Conservation (phyloP, 2,113 vertebrate species). For the Conger conger region DNA sequence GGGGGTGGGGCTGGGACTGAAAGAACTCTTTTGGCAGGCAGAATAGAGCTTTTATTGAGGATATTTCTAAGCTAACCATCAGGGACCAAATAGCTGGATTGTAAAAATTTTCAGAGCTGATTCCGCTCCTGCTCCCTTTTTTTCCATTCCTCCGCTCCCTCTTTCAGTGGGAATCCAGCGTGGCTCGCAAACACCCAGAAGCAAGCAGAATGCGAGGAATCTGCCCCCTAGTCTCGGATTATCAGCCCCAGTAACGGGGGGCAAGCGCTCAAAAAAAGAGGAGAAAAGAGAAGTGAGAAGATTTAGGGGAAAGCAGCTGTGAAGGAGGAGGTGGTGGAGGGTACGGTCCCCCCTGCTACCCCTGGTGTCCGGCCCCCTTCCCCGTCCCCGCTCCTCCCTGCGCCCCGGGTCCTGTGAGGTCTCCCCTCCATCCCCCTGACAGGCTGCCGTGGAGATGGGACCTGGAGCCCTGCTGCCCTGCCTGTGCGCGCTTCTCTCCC, state of each 20-base stretch:
- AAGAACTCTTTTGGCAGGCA: slow-evolving; percentile 80
- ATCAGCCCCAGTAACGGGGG: slow-evolving; percentile 57
- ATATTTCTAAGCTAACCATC: slow-evolving; percentile 79
- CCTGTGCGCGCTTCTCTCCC: slow-evolving; percentile 60
- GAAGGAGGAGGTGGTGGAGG: slow-evolving; percentile 47
- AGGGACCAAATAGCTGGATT: slow-evolving; percentile 78
- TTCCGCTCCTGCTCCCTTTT: slow-evolving; percentile 62
- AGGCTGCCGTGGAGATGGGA: slow-evolving; percentile 63
- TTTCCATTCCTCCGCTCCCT: slow-evolving; percentile 61
- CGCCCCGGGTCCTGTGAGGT: slow-evolving; percentile 46
- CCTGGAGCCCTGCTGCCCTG: slow-evolving; percentile 60
- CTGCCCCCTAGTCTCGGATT: slow-evolving; percentile 59
- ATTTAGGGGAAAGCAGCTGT: slow-evolving; percentile 28
- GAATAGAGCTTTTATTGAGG: slow-evolving; percentile 84
- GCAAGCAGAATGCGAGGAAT: slow-evolving; percentile 73
- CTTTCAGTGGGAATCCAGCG: slow-evolving; percentile 62
- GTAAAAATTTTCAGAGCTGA: slow-evolving; percentile 64
- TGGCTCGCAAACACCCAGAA: slow-evolving; percentile 54
- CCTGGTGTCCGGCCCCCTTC: slow-evolving; percentile 45
- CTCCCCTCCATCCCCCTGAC: slow-evolving; percentile 56
- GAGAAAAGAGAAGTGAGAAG: slow-evolving; percentile 15
- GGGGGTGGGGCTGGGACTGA: slow-evolving; percentile 72
- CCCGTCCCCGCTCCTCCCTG: slow-evolving; percentile 20
- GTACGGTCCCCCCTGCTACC: slow-evolving; percentile 46
- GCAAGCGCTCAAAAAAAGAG: slow-evolving; percentile 39